A percentile compares a stretch with the other conserved stretches of the same genome.
Evolutionary conservation across 2,797 vertebrate genomes (phyloP).

Genomic region (Myotis findleyi): DNA sequence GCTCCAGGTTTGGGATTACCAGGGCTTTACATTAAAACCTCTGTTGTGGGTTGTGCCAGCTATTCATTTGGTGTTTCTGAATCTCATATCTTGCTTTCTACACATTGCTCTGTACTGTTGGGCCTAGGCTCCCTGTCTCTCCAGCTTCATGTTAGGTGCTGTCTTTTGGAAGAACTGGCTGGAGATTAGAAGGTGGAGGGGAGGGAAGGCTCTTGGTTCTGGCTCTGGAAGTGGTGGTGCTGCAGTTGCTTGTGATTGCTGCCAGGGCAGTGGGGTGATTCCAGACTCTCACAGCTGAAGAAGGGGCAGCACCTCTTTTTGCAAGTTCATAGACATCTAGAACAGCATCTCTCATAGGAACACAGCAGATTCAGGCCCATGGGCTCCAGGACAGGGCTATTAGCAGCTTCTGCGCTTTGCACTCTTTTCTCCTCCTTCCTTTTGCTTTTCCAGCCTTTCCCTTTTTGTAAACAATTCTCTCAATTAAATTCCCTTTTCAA

Average conservation of each 20-base stretch:
- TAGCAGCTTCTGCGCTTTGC: not conserved
- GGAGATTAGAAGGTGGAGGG: not conserved
- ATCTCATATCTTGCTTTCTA: not conserved
- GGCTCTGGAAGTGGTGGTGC: not conserved
- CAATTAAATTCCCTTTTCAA: not conserved
- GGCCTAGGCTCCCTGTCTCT: not conserved
- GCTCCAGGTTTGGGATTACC: not conserved
- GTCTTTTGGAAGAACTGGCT: not conserved
- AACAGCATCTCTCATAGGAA: not conserved
- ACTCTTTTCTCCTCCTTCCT: not conserved
- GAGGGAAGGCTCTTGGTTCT: not conserved
- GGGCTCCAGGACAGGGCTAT: not conserved
- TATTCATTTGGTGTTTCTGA: not conserved
- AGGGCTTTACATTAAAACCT: not conserved
- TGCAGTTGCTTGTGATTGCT: not conserved
- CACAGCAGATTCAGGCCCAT: not conserved
- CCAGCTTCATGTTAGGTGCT: not conserved
- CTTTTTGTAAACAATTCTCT: not conserved
- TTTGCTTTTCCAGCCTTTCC: not conserved
- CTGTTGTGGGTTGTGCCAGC: not conserved
- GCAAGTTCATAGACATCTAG: not conserved
- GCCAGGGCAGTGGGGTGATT: not conserved
- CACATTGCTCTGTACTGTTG: not conserved
- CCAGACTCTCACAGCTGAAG: not conserved
- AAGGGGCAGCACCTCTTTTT: not conserved